Evolutionary conservation across 2,113 vertebrate species (phyloP).

Genomic region (Hylia prasina): DNA sequence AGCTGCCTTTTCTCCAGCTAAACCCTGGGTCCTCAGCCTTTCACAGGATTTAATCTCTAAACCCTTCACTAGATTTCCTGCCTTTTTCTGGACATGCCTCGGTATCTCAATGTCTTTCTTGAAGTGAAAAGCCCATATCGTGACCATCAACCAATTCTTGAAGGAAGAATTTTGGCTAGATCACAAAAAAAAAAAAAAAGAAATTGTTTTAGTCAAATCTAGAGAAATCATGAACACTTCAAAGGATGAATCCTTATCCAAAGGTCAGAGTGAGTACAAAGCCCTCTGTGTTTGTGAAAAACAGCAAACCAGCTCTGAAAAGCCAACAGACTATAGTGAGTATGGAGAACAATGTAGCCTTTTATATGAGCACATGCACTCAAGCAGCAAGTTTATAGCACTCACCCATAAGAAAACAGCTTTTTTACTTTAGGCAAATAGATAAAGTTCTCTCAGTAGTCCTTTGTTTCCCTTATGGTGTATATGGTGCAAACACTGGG

Average conservation of each 20-base stretch:
- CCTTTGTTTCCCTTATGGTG: background rate
- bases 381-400: background rate
- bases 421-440: conserved; percentile 24
- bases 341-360: background rate
- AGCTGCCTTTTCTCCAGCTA: background rate
- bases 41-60: background rate
- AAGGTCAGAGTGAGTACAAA: background rate
- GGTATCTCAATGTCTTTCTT: background rate
- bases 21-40: background rate
- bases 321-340: background rate
- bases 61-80: background rate
- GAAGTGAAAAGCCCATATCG: background rate
- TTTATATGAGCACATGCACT: background rate
- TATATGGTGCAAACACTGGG: background rate
- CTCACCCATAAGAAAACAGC: background rate
- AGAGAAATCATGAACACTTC: background rate
- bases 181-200: background rate
- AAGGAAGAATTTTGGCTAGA: background rate
- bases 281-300: background rate
- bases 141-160: background rate
- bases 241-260: background rate
- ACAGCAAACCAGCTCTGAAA: background rate
- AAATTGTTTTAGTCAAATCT: background rate
- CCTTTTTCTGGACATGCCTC: background rate
- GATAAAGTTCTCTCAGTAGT: background rate